Evolutionary conservation across 1,140 invertebrate genomes (phyloP), one percentile per base, ranked within the genome.

Genomic region (Cardiocondyla obscurior): DNA sequence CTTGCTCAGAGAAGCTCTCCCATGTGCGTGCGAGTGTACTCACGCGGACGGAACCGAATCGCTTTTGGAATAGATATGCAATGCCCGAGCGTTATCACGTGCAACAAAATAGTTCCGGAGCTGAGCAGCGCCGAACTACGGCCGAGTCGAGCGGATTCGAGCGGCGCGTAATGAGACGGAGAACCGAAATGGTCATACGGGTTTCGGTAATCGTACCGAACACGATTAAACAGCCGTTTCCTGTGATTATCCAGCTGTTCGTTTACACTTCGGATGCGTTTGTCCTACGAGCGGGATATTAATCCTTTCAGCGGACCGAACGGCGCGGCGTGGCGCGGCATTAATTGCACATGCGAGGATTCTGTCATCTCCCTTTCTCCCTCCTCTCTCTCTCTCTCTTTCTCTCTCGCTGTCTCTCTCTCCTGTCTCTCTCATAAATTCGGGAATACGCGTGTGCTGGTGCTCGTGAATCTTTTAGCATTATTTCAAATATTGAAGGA

Each of bases 181-280:
- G 74, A 67, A 36, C 62, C 16, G 33, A 55, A 67, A 77, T 51
- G 19, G 25, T 25, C 70, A 58, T 39, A 30, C 53, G 72, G 36
- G 30, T 22, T 77, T 39, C 33, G 60, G 19, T 12, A 55, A 79
- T 79, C 74, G 22, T 39, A 79, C 46, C 33, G 49, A 79, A 62
- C 39, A 49, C 22, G 74, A 69, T 79, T 69, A 69, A 79, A 51
- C 42, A 65, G 33, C 44, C 46, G 44, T 28, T 53, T n/a, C 46
- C 33, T 79, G 74, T 79, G 74, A 79, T 69, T 79, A 79, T 79
- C 33, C 62, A 69, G 62, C 62, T 67, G 62, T 79, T 79, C 49
- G 46, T 69, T 79, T 79, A 79, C 74, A 79, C 62, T 79, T 79
- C 39, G 62, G 46, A 42, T 25, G 33, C 62, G 62, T 42, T 79